Evolutionary conservation across 1,140 invertebrate genomes (phyloP), one percentile per base, ranked within the genome.

Genomic region (Drosophila tropicalis): DNA sequence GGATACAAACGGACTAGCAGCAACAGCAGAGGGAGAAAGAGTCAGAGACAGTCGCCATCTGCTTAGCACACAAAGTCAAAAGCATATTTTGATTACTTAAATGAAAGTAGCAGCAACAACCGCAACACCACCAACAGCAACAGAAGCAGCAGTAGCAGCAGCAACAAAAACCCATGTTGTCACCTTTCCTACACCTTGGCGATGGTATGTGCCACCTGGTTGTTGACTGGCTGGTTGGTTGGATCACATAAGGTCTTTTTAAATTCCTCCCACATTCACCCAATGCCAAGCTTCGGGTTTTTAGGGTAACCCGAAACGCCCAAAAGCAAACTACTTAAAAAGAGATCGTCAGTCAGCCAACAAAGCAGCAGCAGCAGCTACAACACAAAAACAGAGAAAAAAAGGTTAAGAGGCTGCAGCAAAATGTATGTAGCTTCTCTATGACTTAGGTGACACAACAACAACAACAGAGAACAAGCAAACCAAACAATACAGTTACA

Each of bases 61-160:
- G 82, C 83, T 85, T 79, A 85, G 75, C 70, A 79, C 68, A 64
- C 68, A 64, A 79, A 89, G 83, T 83, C 83, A 87, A 86, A 86
- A 89, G 85, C 84, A 87, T 87, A 87, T 87, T 87, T 87, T 87
- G 84, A 87, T 87, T 87, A 87, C 84, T 87, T 87, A 87, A 87
- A 89, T 87, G 84, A 78, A 87, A 84, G 69, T 71, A 76, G 68
- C 44, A 64, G 56, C 12, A 47, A 19, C 29, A n/a, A 6, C 34
- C 17, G 40, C 39, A 13, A 32, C 40, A n/a, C 56, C n/a, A 36
- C 3, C 9, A 61, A 34, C 32, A 47, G 34, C 56, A 58, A 13
- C 17, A 22, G 36, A 57, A 57, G 32, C 58, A 74, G n/a, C 55
- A 80, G 4, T 32, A 41, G 54, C 39, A 67, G 57, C 44, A 77